Evolutionary conservation across 2,888 invertebrate genomes (phyloP).

Genomic region (Rhagonycha lutea): DNA sequence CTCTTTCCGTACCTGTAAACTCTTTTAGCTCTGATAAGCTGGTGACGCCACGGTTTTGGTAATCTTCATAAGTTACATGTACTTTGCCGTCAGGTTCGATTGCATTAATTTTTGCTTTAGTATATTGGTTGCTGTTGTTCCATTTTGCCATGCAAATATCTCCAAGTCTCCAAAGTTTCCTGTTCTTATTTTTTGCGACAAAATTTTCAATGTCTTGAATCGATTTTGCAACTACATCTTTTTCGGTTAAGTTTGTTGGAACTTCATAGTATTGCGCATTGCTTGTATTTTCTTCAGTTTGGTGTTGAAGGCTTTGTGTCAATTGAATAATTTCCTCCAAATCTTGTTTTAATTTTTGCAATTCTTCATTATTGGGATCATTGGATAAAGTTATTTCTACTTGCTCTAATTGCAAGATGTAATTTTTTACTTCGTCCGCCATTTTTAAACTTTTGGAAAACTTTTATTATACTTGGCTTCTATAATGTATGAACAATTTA

Average conservation of each 20-base stretch:
- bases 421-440: background rate
- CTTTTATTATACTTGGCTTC: background rate
- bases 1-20: conserved; percentile 54
- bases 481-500: background rate
- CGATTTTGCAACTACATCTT: conserved; percentile 75
- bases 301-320: conserved; percentile 85
- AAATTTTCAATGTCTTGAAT: conserved; percentile 68
- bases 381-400: conserved; percentile 95
- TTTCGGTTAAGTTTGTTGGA: conserved; percentile 49
- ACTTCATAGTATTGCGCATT: conserved; percentile 59
- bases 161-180: conserved; percentile 82
- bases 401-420: conserved; percentile 86
- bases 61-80: conserved; percentile 89
- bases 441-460: conserved; percentile 5
- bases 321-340: conserved; percentile 93
- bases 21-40: conserved; percentile 70
- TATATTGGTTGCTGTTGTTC: conserved; percentile 91
- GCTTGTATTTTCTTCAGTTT: conserved; percentile 72
- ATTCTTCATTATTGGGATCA: conserved; percentile 90
- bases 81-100: conserved; percentile 76
- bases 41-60: conserved; percentile 82
- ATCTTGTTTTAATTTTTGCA: conserved; percentile 90
- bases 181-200: conserved; percentile 55
- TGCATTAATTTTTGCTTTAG: conserved; percentile 88
- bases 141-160: conserved; percentile 92